Conservation (phyloP, 2,888 invertebrate genomes). For the Tiliacea aurago region DNA sequence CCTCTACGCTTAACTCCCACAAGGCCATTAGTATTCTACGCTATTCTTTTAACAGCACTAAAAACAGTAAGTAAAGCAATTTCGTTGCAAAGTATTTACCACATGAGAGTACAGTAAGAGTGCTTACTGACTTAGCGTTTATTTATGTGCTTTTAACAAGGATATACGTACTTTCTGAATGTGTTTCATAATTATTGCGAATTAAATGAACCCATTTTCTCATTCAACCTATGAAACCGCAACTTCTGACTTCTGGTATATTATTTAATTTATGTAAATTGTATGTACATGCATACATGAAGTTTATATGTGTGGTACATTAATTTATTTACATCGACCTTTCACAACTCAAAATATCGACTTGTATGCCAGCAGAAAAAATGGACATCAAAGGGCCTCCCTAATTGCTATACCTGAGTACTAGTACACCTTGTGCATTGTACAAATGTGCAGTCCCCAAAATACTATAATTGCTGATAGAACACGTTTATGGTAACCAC, state of each 20-base stretch:
- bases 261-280: too few relatives aligned
- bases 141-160: background rate
- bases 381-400: too few relatives aligned
- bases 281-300: too few relatives aligned
- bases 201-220: too few relatives aligned
- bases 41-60: constrained; percentile 51
- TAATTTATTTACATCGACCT: background rate
- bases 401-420: too few relatives aligned
- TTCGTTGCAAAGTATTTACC: constrained; percentile 62
- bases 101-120: constrained; percentile 24
- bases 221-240: background rate
- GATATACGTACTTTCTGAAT: background rate
- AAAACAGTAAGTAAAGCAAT: constrained; percentile 63
- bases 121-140: constrained; percentile 29
- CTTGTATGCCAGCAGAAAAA: background rate
- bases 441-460: too few relatives aligned
- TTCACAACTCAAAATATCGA: background rate
- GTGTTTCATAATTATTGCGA: background rate
- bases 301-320: too few relatives aligned
- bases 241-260: background rate
- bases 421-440: too few relatives aligned
- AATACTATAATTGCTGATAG: too few relatives aligned
- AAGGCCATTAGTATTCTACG: constrained; percentile 55
- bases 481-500: too few relatives aligned
- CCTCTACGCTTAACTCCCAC: constrained; percentile 15